phyloP scores from a whole-genome alignment of 2,113 vertebrate species.

The Corythoichthys haematopterus region DNA sequence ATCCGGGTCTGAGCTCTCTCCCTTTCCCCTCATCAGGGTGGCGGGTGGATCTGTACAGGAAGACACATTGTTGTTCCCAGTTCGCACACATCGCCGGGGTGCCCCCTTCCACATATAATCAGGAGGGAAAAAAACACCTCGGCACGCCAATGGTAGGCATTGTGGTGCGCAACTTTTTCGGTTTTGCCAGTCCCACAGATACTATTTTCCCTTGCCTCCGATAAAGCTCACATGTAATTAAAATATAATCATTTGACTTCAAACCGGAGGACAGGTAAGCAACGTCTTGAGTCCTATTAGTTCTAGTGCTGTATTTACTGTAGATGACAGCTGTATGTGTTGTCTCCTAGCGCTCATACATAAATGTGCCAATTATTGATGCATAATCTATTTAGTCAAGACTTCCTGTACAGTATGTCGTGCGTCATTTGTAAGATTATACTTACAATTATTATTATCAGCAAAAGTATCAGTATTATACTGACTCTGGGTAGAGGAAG shows the following conservation, averaged over 20 bases:
- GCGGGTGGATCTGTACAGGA: conserved; percentile 31
- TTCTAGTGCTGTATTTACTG: conserved; percentile 82
- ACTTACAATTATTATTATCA: conserved; percentile 72
- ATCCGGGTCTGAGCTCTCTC: conserved; percentile 18
- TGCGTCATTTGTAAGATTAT: conserved; percentile 86
- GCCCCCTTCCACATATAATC: conserved; percentile 30
- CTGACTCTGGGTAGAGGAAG: conserved; percentile 59
- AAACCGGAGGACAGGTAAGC: conserved; percentile 68
- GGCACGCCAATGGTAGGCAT: conserved; percentile 25
- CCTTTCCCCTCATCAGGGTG: conserved; percentile 22
- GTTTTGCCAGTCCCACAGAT: conserved; percentile 46
- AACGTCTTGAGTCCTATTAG: conserved; percentile 66
- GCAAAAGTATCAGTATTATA: conserved; percentile 81
- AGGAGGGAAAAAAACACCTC: conserved; percentile 33
- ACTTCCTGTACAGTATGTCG: conserved; percentile 85
- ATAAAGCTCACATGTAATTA: conserved; percentile 55
- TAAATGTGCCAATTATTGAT: conserved; percentile 95
- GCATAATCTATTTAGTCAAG: conserved; percentile 79
- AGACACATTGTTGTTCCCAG: conserved; percentile 43
- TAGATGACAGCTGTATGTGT: conserved; percentile 74
- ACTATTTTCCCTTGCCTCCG: conserved; percentile 55
- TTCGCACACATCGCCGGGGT: conserved; percentile 16
- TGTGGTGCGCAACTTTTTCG: conserved; percentile 38
- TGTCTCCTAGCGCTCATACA: conserved; percentile 80
- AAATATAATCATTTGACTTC: conserved; percentile 69